phyloP scores from a whole-genome alignment of 2,888 invertebrate species.

The Sinohyriopsis cumingii region DNA sequence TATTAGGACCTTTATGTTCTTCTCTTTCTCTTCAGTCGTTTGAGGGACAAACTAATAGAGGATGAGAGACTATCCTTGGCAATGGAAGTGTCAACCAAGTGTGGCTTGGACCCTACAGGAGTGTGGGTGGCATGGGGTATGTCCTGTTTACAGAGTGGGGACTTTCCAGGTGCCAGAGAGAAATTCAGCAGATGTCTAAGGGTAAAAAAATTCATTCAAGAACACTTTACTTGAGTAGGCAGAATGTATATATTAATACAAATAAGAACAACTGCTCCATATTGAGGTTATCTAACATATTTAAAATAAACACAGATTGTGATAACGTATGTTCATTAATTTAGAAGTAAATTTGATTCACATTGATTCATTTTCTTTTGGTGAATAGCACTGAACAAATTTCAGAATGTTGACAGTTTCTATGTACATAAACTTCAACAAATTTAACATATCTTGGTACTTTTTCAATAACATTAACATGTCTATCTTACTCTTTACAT shows the following conservation, averaged over 20 bases:
- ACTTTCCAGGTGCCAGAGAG: constrained; percentile 83
- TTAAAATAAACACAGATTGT: too few species aligned
- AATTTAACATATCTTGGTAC: too few species aligned
- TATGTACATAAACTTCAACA: too few species aligned
- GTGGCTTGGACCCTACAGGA: constrained; percentile 82
- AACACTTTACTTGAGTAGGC: background rate
- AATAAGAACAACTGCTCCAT: background rate
- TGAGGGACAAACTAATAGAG: constrained; percentile 83
- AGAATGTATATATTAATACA: too few species aligned
- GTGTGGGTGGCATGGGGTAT: constrained; percentile 93
- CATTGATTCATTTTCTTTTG: too few species aligned
- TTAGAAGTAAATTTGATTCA: too few species aligned
- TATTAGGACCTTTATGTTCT: background rate
- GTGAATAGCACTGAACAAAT: too few species aligned
- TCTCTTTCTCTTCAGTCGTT: constrained; percentile 74
- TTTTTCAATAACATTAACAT: too few species aligned
- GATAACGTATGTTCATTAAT: too few species aligned
- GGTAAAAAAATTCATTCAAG: constrained; percentile 33
- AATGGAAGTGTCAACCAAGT: constrained; percentile 85
- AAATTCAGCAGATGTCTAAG: constrained; percentile 79
- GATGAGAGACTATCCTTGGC: constrained; percentile 88
- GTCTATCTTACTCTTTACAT: too few species aligned
- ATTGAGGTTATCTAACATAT: too few species aligned
- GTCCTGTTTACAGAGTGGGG: constrained; percentile 75
- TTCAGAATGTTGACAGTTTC: too few species aligned